Percentiles rank a stretch among this genome's conserved stretches.
Conservation (phyloP, 2,113 vertebrate genomes). For the Dolichotis patagonum region DNA sequence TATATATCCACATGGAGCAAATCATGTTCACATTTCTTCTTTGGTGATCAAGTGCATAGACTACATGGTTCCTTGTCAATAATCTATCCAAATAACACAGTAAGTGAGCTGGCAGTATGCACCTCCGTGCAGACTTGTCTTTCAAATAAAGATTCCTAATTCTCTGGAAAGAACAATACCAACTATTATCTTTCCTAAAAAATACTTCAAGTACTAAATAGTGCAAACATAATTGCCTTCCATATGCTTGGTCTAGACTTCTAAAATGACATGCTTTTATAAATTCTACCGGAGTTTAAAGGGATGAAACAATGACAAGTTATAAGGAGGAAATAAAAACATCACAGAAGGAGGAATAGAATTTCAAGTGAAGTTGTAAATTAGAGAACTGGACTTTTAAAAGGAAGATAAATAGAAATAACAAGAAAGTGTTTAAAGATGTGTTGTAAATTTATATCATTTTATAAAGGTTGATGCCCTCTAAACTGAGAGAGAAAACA, state of each 20-base stretch:
- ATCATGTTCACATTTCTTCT: not conserved
- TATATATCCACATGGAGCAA: not conserved
- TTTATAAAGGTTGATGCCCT: not conserved
- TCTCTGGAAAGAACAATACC: constrained; percentile 47
- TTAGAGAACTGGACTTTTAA: not conserved
- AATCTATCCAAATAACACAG: constrained; percentile 14
- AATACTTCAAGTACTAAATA: constrained; percentile 53
- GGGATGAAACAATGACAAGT: not conserved
- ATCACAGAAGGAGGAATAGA: not conserved
- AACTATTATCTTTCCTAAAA: constrained; percentile 36
- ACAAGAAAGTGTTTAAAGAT: not conserved
- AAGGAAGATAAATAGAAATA: not conserved
- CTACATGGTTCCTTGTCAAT: constrained; percentile 27
- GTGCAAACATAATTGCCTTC: constrained; percentile 42
- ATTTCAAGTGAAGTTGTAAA: not conserved
- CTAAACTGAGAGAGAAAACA: not conserved
- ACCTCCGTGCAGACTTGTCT: constrained; percentile 5
- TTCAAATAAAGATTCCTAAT: constrained; percentile 51
- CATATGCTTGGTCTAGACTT: not conserved
- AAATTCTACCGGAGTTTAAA: not conserved
- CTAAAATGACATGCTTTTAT: not conserved
- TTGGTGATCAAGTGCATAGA: not conserved
- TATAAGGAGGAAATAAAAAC: not conserved
- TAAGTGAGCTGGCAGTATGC: not conserved
- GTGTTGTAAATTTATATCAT: not conserved